Evolutionary conservation across 2,888 invertebrate species (phyloP).

Genomic region (Zaprionus lineosus): DNA sequence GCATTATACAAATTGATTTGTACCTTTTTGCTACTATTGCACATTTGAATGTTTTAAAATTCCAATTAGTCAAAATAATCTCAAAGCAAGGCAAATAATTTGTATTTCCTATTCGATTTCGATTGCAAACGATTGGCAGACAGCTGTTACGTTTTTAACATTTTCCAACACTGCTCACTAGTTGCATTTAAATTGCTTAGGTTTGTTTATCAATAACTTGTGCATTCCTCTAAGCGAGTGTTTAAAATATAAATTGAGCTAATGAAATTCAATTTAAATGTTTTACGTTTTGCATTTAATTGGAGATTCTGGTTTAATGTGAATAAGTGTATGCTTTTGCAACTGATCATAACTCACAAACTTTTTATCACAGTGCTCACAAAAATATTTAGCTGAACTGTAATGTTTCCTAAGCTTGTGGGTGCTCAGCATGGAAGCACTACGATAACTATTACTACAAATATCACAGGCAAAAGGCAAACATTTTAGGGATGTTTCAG

Average conservation of each 20-base stretch:
- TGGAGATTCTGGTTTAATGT: constrained; percentile 21
- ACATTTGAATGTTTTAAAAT: constrained; percentile 34
- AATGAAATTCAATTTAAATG: neutral
- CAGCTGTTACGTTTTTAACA: constrained; percentile 43
- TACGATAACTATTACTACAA: constrained; percentile 60
- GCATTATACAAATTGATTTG: constrained; percentile 38
- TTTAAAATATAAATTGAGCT: too few relatives aligned
- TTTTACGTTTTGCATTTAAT: too few relatives aligned
- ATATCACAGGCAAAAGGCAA: constrained; percentile 60
- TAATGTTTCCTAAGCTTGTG: constrained; percentile 65
- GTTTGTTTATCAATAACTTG: neutral
- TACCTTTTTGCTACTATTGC: constrained; percentile 16
- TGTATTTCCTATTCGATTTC: constrained; percentile 25
- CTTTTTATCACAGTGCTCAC: constrained; percentile 59
- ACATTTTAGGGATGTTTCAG: neutral
- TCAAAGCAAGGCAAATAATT: constrained; percentile 45
- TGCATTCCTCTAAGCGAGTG: too few relatives aligned
- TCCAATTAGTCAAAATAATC: neutral
- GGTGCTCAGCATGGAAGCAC: constrained; percentile 64
- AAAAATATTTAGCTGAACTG: constrained; percentile 46
- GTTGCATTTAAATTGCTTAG: neutral
- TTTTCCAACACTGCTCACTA: constrained; percentile 34
- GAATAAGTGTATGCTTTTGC: constrained; percentile 48
- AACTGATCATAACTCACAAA: constrained; percentile 49
- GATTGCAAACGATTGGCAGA: constrained; percentile 14